Evolutionary conservation across 2,888 invertebrate genomes (phyloP), one percentile per base, ranked within the genome.

Genomic region (Coenonympha arcania): DNA sequence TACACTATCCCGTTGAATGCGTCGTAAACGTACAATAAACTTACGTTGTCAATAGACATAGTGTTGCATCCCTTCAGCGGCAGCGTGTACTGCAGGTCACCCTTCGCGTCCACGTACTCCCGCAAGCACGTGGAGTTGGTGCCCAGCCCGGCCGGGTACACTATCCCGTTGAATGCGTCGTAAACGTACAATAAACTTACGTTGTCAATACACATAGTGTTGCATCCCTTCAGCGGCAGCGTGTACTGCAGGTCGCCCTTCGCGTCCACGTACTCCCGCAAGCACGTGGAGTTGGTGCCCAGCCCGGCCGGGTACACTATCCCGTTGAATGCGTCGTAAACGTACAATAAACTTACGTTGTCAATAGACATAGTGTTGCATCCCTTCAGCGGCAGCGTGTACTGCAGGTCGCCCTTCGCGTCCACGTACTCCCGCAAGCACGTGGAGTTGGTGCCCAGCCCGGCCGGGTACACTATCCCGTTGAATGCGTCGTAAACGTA

Each of bases 331-430:
- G 73, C 66, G 48, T 81, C 76, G 62, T 73, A 70, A 18, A 68
- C 40, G 49, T 3, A 26, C 2, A 6, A 26, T 26, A 0, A 15
- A 79, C 93, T 93, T 72, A 95, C 95, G 88, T 93, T 87, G 77
- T 94, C 94, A 61, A 91, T 92, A 64, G 94, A 94, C 96, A 96
- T 96, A 48, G 96, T 96, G 79, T 96, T 96, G 82, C 96, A 96
- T 26, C 95, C 95, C 65, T 93, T 89, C 28, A 96, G 87, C 1
- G 96, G 96, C 62, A 96, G 86, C 45, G 90, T 91, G 87, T 96
- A 96, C 58, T 91, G 90, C 55, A 96, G 88, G 30, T 95, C 92
- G 0, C 89, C 89, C 5, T 68, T 61, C 39, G 81, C 84, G 49
- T 89, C 90, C 65, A 91, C 90, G 88, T 93, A 96, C 82, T 95